These are phyloP conservation scores for Phenacoccus solenopsis DNA, from an alignment of 1,140 invertebrate species.

Conservation along the genomic window DNA sequence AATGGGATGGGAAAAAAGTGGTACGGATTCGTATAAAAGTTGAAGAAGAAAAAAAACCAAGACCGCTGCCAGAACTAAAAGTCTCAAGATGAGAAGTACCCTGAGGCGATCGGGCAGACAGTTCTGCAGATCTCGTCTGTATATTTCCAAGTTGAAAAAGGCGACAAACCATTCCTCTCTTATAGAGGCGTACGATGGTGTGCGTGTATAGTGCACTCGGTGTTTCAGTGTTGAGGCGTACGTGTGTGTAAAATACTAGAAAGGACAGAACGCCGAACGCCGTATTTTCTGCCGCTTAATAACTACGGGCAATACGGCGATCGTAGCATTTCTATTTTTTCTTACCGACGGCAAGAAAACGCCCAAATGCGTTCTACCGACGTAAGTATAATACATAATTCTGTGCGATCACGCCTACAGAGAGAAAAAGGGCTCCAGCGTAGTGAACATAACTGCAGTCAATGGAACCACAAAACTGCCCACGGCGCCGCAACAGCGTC, in stretches of 20 bases:
- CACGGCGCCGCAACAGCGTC: slow-evolving; percentile 5
- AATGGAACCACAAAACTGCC: slow-evolving; percentile 17
- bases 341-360: slow-evolving; percentile 17
- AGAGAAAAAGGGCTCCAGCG: slow-evolving; percentile 14
- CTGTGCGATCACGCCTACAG: slow-evolving; percentile 16
- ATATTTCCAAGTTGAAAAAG: background rate
- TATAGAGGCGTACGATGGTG: background rate
- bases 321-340: slow-evolving; percentile 16
- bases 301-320: slow-evolving; percentile 14
- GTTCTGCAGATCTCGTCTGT: background rate
- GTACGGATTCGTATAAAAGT: no score
- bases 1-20: no score
- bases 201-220: background rate
- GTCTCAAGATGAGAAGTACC: background rate
- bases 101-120: background rate
- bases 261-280: background rate
- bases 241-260: background rate
- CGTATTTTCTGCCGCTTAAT: slow-evolving; percentile 15
- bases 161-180: background rate
- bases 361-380: slow-evolving; percentile 11
- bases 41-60: no score
- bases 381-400: slow-evolving; percentile 18
- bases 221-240: background rate
- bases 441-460: slow-evolving; percentile 13
- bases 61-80: no score